These are phyloP conservation scores for Pseudomugil tenellus DNA, from an alignment of 2,797 vertebrate species.

Conservation along the genomic window DNA sequence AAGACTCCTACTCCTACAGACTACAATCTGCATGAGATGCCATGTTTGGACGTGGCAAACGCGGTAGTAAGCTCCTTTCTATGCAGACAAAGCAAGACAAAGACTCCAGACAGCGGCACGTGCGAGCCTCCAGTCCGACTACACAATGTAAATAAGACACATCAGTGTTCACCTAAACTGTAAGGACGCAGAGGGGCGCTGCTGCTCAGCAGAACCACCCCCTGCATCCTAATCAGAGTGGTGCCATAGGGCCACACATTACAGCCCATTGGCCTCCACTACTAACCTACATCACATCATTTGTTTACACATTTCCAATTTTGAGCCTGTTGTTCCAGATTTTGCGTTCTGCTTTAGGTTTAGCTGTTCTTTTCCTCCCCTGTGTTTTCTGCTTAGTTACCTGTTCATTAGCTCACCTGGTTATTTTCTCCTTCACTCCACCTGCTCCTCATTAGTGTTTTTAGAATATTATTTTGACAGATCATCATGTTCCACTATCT, in stretches of 20 bases:
- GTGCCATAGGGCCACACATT: neutral
- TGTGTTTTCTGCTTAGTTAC: too few relatives aligned
- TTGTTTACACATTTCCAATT: neutral
- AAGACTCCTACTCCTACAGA: conserved; percentile 38
- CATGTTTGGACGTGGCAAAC: conserved; percentile 24
- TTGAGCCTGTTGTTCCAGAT: too few relatives aligned
- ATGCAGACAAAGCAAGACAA: conserved; percentile 63
- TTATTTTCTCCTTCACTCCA: too few relatives aligned
- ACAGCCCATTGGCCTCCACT: neutral
- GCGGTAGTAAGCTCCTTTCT: conserved; percentile 40
- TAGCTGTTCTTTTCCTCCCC: too few relatives aligned
- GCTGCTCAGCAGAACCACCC: conserved; percentile 40
- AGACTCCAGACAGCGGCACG: conserved; percentile 57
- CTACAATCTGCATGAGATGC: conserved; percentile 32
- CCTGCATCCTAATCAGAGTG: conserved; percentile 6
- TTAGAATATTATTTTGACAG: too few relatives aligned
- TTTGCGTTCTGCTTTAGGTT: too few relatives aligned
- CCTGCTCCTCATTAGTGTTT: too few relatives aligned
- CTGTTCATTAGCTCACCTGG: too few relatives aligned
- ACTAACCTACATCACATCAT: neutral
- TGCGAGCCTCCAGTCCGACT: conserved; percentile 52
- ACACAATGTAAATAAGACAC: conserved; percentile 60
- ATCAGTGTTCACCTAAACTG: conserved; percentile 21
- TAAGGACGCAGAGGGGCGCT: conserved; percentile 34
- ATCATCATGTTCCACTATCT: too few relatives aligned